Percentiles rank a stretch among this genome's conserved stretches.
Conservation (phyloP, 2,113 vertebrate genomes). For the Callionymus lyra region DNA sequence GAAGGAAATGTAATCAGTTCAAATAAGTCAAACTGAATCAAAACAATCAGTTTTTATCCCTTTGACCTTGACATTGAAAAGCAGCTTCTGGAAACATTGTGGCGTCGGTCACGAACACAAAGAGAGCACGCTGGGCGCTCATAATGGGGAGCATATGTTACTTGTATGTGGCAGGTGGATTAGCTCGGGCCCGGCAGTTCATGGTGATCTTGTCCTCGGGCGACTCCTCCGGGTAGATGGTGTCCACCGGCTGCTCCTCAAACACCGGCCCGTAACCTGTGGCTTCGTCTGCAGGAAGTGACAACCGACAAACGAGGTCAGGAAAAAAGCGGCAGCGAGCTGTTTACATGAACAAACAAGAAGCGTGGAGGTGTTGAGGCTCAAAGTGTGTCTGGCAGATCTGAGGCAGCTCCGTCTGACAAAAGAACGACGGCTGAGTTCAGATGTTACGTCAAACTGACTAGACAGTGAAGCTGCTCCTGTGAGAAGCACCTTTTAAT, state of each 20-base stretch:
- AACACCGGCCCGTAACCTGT: constrained; percentile 89
- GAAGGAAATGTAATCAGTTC: too few species aligned
- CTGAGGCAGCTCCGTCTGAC: constrained; percentile 21
- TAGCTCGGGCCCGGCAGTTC: constrained; percentile 81
- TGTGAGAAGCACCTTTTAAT: constrained; percentile 9
- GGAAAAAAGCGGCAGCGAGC: constrained; percentile 19
- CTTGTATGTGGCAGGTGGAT: constrained; percentile 86
- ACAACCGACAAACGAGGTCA: constrained; percentile 19
- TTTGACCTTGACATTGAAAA: constrained; percentile 3
- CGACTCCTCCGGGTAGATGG: constrained; percentile 93
- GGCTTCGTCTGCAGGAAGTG: constrained; percentile 70
- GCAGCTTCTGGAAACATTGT: constrained; percentile 2
- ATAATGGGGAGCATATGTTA: constrained; percentile 62
- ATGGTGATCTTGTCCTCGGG: constrained; percentile 87
- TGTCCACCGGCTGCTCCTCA: constrained; percentile 90
- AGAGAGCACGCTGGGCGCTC: constrained; percentile 9
- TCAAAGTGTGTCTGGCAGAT: constrained; percentile 22
- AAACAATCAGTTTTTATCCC: neutral
- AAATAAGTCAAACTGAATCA: too few species aligned
- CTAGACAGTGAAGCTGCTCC: constrained; percentile 2
- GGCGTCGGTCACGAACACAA: constrained; percentile 5
- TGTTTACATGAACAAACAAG: constrained; percentile 14
- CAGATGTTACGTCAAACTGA: constrained; percentile 5
- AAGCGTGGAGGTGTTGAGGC: constrained; percentile 10
- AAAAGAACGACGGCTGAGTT: constrained; percentile 9